Evolutionary conservation across 2,888 invertebrate genomes (phyloP).

Genomic region (Drosophila paranaensis): DNA sequence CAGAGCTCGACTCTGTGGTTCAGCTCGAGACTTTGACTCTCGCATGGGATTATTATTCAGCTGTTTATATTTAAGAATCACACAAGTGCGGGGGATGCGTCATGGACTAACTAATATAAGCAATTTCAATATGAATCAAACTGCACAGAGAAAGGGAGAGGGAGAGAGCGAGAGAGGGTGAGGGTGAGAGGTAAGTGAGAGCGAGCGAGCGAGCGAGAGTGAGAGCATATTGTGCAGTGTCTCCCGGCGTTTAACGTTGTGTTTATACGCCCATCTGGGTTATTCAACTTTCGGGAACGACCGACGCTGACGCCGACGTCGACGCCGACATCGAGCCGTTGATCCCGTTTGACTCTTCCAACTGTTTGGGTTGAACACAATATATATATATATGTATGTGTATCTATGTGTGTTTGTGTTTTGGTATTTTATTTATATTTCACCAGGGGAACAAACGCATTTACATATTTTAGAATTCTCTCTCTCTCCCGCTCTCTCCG

Average conservation of each 20-base stretch:
- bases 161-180: neutral
- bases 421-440: constrained; percentile 56
- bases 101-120: constrained; percentile 11
- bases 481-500: neutral
- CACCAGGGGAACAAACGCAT: constrained; percentile 72
- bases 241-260: constrained; percentile 55
- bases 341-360: constrained; percentile 75
- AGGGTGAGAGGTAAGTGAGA: neutral
- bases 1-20: neutral
- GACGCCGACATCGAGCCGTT: constrained; percentile 60
- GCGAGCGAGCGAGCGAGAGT: constrained; percentile 4
- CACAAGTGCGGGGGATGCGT: neutral
- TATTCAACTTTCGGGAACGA: constrained; percentile 76
- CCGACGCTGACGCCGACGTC: constrained; percentile 34
- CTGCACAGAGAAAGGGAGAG: neutral
- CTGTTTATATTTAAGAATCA: neutral
- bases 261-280: constrained; percentile 78
- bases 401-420: constrained; percentile 33
- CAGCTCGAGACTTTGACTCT: neutral
- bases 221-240: constrained; percentile 29
- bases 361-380: constrained; percentile 60
- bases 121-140: constrained; percentile 42
- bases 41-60: neutral
- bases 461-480: constrained; percentile 65
- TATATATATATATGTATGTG: constrained; percentile 16